Base-by-base conservation (phyloP, 1,140 invertebrate species). In the silkworm (Bombyx mori) region DNA sequence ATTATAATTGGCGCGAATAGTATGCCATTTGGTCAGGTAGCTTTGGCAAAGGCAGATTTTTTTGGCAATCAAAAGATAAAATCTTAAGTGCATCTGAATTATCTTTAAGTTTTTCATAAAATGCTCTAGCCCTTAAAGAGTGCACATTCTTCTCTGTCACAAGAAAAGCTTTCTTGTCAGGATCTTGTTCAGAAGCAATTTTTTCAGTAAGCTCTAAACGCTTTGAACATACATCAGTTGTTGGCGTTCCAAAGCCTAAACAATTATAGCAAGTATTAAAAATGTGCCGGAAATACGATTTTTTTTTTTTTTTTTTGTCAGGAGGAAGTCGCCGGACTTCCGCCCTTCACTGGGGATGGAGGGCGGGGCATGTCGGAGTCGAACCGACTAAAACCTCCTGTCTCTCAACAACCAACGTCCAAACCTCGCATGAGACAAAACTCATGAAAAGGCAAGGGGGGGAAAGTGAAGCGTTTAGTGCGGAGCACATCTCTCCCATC, bases 141-240 rank as follows among this genome's bases (percentile, higher is more conserved):
- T 63, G 61, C 42, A 64, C 54, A 44, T 62, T 46, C 51, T 59
- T 61, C 44, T 58, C 51, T 43, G 18, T 54, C 42, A 64, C 64
- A 2, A 64, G 22, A 7, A 3, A 5, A 52, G 52, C 57, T 50
- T 61, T 64, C 45, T 61, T 61, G 1, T 10, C 2, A 12, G 6
- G 26, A 51, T 67, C 55, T 12, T 9, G 51, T 60, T 66, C 49
- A 46, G 46, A 51, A 55, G 62, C 59, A 8, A 60, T 63, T 58
- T 60, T 51, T 56, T 63, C 57, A 8, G 35, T 44, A 26, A 63
- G 26, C 52, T 63, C 51, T 42, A 64, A 47, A 44, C 65, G 61
- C 6, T n/a, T 62, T 6, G 56, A 64, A 49, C 61, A 67, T 2
- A 56, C 56, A 51, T 63, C 61, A 8, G 65, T 62, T 45, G 6